These are phyloP conservation scores for Parnassius smintheus DNA, from an alignment of 2,888 invertebrate species.

Conservation along the genomic window DNA sequence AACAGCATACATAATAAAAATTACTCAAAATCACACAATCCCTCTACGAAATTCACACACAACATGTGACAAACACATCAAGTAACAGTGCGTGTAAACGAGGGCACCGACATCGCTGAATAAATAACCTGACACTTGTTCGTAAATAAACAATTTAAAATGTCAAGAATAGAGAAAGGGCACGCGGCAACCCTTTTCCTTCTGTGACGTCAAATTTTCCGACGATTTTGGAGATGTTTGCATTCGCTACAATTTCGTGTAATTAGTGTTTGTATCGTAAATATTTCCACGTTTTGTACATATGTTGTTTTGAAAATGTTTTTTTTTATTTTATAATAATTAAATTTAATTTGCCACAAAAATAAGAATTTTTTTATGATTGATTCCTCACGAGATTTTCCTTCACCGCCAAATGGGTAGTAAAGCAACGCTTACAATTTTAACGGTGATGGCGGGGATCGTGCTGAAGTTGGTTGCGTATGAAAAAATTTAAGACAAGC, in stretches of 20 bases:
- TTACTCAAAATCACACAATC: conserved; percentile 6
- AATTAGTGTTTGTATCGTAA: too few species aligned
- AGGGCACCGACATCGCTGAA: conserved; percentile 52
- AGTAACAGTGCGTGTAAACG: conserved; percentile 32
- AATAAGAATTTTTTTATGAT: too few species aligned
- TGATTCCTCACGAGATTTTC: too few species aligned
- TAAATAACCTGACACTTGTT: conserved; percentile 79
- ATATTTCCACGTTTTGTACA: too few species aligned
- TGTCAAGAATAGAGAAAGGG: conserved; percentile 78
- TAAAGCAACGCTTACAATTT: too few species aligned
- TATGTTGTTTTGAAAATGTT: too few species aligned
- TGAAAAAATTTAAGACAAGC: too few species aligned
- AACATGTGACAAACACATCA: conserved; percentile 28
- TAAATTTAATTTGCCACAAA: too few species aligned
- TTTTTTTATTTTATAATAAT: too few species aligned
- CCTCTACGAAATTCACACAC: conserved; percentile 1
- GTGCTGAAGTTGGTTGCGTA: too few species aligned
- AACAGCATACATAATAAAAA: not conserved
- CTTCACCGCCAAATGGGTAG: too few species aligned
- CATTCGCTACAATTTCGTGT: conserved; percentile 31
- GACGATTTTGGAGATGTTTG: conserved; percentile 69
- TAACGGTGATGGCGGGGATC: too few species aligned
- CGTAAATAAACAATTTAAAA: conserved; percentile 80
- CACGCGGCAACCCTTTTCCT: conserved; percentile 66
- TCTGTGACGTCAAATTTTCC: conserved; percentile 70